Conservation (phyloP, 2,113 vertebrate species). For the Zosterops pallidus region DNA sequence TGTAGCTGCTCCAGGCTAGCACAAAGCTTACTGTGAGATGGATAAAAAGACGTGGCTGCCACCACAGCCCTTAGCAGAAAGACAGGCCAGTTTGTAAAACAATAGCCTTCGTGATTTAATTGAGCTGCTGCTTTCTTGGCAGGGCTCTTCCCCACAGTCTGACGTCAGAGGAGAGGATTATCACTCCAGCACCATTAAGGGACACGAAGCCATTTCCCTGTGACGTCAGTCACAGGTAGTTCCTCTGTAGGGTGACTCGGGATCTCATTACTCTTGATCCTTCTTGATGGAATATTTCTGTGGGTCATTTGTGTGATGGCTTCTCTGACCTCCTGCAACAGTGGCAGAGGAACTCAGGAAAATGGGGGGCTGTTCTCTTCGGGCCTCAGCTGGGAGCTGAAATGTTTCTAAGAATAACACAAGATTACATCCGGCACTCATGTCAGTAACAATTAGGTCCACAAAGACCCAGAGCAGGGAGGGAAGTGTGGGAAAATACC, state of each 20-base stretch:
- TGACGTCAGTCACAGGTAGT: not conserved
- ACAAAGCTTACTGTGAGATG: not conserved
- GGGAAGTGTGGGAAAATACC: conserved; percentile 66
- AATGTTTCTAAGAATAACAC: conserved; percentile 58
- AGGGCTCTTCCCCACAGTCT: not conserved
- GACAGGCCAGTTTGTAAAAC: not conserved
- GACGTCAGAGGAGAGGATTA: not conserved
- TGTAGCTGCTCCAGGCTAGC: not conserved
- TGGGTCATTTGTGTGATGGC: not conserved
- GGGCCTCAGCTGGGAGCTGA: conserved; percentile 12
- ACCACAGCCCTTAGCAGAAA: not conserved
- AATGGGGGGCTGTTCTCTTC: not conserved
- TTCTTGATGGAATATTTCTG: not conserved
- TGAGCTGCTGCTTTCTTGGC: conserved; percentile 14
- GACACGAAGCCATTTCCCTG: not conserved
- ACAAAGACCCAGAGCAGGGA: conserved; percentile 33
- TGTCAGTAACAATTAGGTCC: conserved; percentile 37
- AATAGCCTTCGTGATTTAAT: not conserved
- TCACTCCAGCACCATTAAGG: not conserved
- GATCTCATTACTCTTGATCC: not conserved
- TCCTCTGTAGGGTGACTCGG: not conserved
- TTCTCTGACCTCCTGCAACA: not conserved
- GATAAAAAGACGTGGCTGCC: not conserved
- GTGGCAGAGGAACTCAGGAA: not conserved
- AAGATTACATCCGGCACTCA: conserved; percentile 39